These are phyloP conservation scores for Urocitellus parryii DNA, from an alignment of 2,113 vertebrate species.

Conservation along the genomic window DNA sequence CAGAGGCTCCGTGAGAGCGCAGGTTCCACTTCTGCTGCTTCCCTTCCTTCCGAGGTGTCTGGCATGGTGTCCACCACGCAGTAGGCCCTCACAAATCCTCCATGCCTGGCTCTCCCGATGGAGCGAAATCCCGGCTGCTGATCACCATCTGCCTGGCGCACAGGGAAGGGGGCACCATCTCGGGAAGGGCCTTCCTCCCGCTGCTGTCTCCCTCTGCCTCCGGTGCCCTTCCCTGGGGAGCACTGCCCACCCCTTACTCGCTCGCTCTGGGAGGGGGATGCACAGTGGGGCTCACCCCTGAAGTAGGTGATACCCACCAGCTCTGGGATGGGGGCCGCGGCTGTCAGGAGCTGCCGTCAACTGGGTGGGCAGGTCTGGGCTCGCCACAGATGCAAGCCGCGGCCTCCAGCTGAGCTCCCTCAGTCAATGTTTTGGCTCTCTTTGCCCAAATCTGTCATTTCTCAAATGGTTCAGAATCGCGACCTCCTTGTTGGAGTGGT, in stretches of 20 bases:
- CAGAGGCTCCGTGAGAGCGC: rapidly evolving
- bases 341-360: background rate
- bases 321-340: background rate
- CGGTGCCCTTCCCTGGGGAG: rapidly evolving
- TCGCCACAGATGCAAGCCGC: background rate
- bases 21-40: rapidly evolving
- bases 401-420: background rate
- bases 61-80: background rate
- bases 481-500: background rate
- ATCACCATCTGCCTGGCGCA: rapidly evolving
- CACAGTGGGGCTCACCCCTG: background rate
- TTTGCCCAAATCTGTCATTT: background rate
- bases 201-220: background rate
- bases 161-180: rapidly evolving
- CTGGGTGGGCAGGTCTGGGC: background rate
- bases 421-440: background rate
- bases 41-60: background rate
- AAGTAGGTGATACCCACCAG: background rate
- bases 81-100: background rate
- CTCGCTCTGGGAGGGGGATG: background rate
- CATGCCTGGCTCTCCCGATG: background rate
- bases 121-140: background rate
- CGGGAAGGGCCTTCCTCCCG: rapidly evolving
- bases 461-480: background rate
- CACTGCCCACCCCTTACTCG: background rate